Evolutionary conservation across 2,797 vertebrate genomes (phyloP).

Genomic region (Mormyrus proboscirostris): DNA sequence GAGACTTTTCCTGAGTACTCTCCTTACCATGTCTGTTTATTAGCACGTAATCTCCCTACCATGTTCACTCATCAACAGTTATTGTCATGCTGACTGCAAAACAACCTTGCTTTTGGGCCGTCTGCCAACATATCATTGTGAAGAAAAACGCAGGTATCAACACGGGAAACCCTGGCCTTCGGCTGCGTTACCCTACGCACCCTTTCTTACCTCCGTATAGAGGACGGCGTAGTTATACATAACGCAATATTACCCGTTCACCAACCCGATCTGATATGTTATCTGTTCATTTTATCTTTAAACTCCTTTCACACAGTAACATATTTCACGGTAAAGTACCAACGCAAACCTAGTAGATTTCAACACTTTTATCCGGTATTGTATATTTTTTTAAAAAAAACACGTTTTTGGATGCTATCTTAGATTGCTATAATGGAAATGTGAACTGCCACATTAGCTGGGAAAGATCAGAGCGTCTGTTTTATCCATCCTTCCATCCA

Average conservation of each 20-base stretch:
- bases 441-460: neutral
- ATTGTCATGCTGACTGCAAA: constrained; percentile 32
- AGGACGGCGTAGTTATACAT: neutral
- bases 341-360: neutral
- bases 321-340: neutral
- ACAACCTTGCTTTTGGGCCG: constrained; percentile 28
- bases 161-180: constrained; percentile 31
- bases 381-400: neutral
- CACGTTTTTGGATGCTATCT: neutral
- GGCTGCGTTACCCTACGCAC: constrained; percentile 13
- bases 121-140: constrained; percentile 29
- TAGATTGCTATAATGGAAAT: neutral
- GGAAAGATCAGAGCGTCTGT: neutral
- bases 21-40: constrained; percentile 10
- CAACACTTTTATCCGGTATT: neutral
- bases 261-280: neutral
- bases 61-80: constrained; percentile 30
- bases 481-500: neutral
- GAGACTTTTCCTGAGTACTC: neutral
- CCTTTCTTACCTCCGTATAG: neutral
- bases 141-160: constrained; percentile 27
- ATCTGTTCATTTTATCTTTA: neutral
- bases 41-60: neutral
- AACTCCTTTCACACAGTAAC: neutral
- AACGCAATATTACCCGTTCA: neutral